Conservation (phyloP, 2,797 vertebrate species). For the Myripristis jacobus region DNA sequence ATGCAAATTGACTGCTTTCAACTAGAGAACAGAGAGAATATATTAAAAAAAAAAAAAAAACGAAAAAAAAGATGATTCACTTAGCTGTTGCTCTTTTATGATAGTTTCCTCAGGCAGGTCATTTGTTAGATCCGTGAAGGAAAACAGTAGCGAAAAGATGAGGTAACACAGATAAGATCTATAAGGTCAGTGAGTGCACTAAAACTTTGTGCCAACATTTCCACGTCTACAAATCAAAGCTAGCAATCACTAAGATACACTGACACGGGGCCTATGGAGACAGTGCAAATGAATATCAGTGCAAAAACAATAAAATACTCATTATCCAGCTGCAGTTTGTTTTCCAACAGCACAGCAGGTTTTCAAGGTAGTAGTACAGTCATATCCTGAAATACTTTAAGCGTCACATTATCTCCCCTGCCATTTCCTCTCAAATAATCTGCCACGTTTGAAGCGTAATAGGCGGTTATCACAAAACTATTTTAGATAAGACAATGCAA, state of each 20-base stretch:
- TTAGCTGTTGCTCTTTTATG: neutral
- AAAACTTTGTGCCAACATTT: conserved; percentile 16
- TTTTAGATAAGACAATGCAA: conserved; percentile 21
- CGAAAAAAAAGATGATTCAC: neutral
- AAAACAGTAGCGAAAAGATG: conserved; percentile 52
- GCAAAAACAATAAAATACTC: conserved; percentile 46
- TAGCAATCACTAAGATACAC: neutral
- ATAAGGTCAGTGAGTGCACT: conserved; percentile 25
- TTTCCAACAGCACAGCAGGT: neutral
- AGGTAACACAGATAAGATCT: conserved; percentile 42
- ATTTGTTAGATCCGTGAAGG: conserved; percentile 39
- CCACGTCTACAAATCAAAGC: neutral
- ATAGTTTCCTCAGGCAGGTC: neutral
- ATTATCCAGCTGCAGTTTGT: conserved; percentile 7
- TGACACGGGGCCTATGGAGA: neutral
- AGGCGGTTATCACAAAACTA: conserved; percentile 7
- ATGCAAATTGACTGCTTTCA: neutral
- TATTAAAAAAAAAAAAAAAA: too few relatives aligned
- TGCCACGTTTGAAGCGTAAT: neutral
- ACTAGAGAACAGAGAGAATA: too few relatives aligned
- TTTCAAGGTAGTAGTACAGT: conserved; percentile 16
- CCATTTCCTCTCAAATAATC: too few relatives aligned
- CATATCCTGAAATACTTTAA: neutral
- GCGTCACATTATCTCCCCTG: too few relatives aligned
- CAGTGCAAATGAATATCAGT: neutral